These are phyloP conservation scores for Platysteira castanea DNA, from an alignment of 2,113 vertebrate species.

Conservation along the genomic window DNA sequence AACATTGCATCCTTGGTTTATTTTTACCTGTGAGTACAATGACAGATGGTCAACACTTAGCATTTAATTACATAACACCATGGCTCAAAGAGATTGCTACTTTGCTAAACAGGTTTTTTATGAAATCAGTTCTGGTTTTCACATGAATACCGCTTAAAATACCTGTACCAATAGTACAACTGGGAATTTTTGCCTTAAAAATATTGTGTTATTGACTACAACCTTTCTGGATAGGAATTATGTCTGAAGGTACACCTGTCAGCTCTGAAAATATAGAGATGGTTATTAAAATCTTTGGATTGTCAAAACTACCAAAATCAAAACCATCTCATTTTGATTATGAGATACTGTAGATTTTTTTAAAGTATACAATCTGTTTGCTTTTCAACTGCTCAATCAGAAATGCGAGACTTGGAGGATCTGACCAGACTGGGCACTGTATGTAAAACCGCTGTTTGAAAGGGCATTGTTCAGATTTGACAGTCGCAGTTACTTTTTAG, in stretches of 20 bases:
- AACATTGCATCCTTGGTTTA: background rate
- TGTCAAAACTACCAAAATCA: background rate
- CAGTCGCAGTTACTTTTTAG: background rate
- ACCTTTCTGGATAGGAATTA: background rate
- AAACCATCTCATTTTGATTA: background rate
- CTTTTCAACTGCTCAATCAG: background rate
- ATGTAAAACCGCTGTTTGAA: background rate
- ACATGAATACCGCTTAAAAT: conserved; percentile 19
- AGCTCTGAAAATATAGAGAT: background rate
- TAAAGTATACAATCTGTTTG: background rate
- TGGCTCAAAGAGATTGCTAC: conserved; percentile 14
- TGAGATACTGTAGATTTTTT: background rate
- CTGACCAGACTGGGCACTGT: background rate
- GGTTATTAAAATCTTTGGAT: background rate
- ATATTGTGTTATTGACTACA: background rate
- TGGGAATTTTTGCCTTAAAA: conserved; percentile 7
- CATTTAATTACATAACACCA: conserved; percentile 53
- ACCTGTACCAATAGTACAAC: background rate
- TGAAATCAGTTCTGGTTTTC: conserved; percentile 31
- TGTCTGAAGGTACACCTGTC: background rate
- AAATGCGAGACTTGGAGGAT: background rate
- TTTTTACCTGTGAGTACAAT: conserved; percentile 19
- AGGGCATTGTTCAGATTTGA: background rate
- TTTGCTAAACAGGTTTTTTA: conserved; percentile 19
- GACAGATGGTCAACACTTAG: conserved; percentile 56